Conservation (phyloP, 2,888 invertebrate genomes). For the Lutraria lutraria region DNA sequence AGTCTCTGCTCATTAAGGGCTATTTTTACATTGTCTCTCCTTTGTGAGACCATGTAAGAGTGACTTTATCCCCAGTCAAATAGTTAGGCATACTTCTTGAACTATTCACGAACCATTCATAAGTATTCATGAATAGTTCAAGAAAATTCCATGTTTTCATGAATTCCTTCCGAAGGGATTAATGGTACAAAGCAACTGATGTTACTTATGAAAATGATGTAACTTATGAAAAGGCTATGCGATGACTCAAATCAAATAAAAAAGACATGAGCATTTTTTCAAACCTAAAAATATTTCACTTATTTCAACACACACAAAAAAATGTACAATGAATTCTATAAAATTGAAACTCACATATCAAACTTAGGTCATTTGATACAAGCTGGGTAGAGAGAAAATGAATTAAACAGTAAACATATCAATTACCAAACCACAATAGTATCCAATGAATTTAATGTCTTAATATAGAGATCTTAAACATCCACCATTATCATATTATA, state of each 20-base stretch:
- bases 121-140: too few species aligned
- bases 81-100: too few species aligned
- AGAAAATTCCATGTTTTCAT: too few species aligned
- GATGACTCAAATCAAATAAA: not conserved
- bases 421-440: conserved; percentile 1
- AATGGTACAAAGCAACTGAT: too few species aligned
- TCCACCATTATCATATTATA: not conserved
- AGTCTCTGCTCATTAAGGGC: too few species aligned
- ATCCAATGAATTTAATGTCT: not conserved
- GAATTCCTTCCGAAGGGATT: too few species aligned
- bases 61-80: too few species aligned
- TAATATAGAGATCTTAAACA: not conserved
- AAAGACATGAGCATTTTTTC: not conserved
- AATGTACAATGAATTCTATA: not conserved
- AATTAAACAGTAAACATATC: not conserved
- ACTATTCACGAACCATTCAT: too few species aligned
- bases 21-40: too few species aligned
- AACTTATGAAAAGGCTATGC: too few species aligned
- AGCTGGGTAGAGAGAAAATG: not conserved
- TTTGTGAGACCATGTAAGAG: too few species aligned
- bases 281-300: not conserved
- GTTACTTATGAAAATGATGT: too few species aligned
- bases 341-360: not conserved
- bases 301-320: not conserved
- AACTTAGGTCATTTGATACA: not conserved